Evolutionary conservation across 64 coral and sea anemone genomes (phyloP), one percentile per base, ranked within the genome.

Genomic region (Platygyra sinensis): DNA sequence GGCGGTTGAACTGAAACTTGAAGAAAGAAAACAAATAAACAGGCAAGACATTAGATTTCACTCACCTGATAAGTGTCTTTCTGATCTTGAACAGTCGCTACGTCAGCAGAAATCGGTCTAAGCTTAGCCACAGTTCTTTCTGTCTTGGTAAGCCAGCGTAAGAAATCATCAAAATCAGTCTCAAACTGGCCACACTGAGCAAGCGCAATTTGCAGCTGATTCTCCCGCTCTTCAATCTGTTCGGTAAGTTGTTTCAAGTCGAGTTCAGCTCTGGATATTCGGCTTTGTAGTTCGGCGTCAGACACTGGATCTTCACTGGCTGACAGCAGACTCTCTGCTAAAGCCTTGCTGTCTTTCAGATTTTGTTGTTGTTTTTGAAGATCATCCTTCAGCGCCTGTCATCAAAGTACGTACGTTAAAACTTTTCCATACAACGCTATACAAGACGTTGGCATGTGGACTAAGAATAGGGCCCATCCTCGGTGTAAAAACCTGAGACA

Each of bases 141-240:
- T 14, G 94, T 87, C 57, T 83, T 96, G n/a, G 97, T 99, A 20
- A 99, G 74, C 97, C 97, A 99, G 29, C 94, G 88, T 16, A 99
- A 30, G 88, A 99, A 99, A 54, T 96, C 91, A 79, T 99, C 94
- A 69, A 88, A 93, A 71, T 91, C 88, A 60, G 73, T 83, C 75
- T 99, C 93, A 83, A 99, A 99, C 24, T 88, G 94, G 65, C 84
- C 94, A 15, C 84, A 85, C 61, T 96, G 90, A 19, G 79, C 81
- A 33, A 99, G 72, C 9, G 92, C 80, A 60, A 60, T 86, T 30
- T 89, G 88, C 15, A 99, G 82, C 36, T 89, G 93, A 51, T 77
- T 82, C 63, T 91, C 80, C 18, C 97, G 83, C 11, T 77, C 88
- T 55, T 90, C 90, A 52, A 98, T 60, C 62, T 93, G 94, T 5